A percentile compares a stretch with the other conserved stretches of the same genome.
These are phyloP conservation scores for Eupeodes latifasciatus DNA, from an alignment of 2,888 invertebrate species.

Conservation along the genomic window DNA sequence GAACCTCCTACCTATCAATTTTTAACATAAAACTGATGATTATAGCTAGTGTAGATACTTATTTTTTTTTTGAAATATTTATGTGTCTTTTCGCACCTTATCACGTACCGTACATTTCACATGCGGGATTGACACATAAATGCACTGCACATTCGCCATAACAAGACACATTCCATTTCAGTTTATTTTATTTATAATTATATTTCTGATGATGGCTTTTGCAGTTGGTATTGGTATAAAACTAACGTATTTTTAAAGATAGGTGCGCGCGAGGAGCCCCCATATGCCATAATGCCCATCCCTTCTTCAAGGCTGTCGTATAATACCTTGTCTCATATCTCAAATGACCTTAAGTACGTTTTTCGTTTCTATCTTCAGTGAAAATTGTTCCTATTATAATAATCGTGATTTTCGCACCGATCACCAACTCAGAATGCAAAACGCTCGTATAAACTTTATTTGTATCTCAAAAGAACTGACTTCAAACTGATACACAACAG, in stretches of 20 bases:
- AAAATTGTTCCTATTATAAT: conserved; percentile 18
- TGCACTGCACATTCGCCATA: conserved; percentile 42
- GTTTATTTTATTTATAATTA: not conserved
- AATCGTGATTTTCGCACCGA: conserved; percentile 75
- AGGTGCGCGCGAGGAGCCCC: not conserved
- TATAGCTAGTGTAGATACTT: not conserved
- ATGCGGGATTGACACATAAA: conserved; percentile 51
- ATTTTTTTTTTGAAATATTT: not conserved
- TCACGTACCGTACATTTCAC: conserved; percentile 66
- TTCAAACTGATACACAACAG: conserved; percentile 45
- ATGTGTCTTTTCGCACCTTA: conserved; percentile 41
- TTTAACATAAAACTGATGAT: conserved; percentile 39
- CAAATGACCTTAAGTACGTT: conserved; percentile 71
- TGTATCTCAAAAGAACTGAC: not conserved
- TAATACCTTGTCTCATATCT: conserved; percentile 45
- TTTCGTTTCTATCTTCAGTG: not conserved
- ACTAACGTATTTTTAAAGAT: too few relatives aligned
- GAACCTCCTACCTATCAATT: conserved; percentile 57
- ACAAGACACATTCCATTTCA: conserved; percentile 73
- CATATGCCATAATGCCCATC: conserved; percentile 39
- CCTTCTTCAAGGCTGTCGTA: conserved; percentile 74
- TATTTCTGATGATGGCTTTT: not conserved
- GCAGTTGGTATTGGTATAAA: not conserved
- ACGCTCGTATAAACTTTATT: conserved; percentile 11
- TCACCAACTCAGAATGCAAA: conserved; percentile 69